These are phyloP conservation scores for Orchestes rusci DNA, from an alignment of 2,888 invertebrate genomes.

Conservation along the genomic window DNA sequence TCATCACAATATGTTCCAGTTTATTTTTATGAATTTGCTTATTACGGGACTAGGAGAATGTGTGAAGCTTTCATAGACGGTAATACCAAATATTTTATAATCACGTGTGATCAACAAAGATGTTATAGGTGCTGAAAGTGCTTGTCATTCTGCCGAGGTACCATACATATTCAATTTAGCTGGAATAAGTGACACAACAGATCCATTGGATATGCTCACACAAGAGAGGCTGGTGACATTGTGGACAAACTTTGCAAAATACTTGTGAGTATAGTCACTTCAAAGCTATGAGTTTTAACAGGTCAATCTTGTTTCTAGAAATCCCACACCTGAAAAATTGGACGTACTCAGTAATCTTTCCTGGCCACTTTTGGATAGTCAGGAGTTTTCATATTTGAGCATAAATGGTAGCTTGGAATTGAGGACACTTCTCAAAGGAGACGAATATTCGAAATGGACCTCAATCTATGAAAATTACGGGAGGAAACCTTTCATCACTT, in stretches of 20 bases:
- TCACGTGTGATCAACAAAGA: neutral
- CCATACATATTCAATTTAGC: conserved; percentile 11
- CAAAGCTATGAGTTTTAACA: neutral
- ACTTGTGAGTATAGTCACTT: conserved; percentile 41
- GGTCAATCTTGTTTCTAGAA: neutral
- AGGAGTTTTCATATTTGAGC: neutral
- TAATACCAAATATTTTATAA: neutral
- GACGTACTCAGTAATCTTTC: neutral
- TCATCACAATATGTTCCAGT: neutral
- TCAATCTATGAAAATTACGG: neutral
- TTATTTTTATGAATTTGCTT: neutral
- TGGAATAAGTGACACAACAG: neutral
- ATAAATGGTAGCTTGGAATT: neutral
- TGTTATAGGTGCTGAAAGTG: conserved; percentile 10
- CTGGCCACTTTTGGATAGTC: neutral
- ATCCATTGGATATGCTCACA: conserved; percentile 22
- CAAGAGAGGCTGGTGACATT: conserved; percentile 26
- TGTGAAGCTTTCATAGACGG: neutral
- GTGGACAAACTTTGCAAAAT: conserved; percentile 59
- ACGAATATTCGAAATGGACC: neutral
- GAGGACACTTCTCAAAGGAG: neutral
- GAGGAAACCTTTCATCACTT: neutral
- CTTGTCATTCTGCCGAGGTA: conserved; percentile 7
- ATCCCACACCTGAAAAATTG: neutral
- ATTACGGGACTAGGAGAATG: neutral